A percentile compares a stretch with the other conserved stretches of the same genome.
Evolutionary conservation across 2,888 invertebrate species (phyloP).

Genomic region (Hedya salicella): DNA sequence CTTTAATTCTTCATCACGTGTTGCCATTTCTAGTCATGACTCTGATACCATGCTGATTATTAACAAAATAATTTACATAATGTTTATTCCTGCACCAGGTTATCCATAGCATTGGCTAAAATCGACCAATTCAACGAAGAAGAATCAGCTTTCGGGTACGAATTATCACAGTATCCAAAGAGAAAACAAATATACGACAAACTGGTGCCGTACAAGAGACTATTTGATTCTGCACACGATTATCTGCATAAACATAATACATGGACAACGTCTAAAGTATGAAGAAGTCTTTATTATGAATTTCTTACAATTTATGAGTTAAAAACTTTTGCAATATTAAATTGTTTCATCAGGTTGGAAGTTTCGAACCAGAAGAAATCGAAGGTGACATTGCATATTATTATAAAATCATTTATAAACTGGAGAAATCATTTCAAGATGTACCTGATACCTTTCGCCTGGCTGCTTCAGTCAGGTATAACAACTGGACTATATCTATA

Average conservation of each 20-base stretch:
- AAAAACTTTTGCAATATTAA: not conserved
- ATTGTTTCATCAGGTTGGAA: conserved; percentile 87
- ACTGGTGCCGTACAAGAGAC: conserved; percentile 92
- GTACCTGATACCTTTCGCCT: conserved; percentile 90
- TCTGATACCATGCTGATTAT: too few relatives aligned
- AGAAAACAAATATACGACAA: conserved; percentile 92
- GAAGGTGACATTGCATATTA: conserved; percentile 90
- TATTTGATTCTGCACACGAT: conserved; percentile 95
- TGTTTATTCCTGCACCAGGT: conserved; percentile 66
- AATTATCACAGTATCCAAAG: conserved; percentile 94
- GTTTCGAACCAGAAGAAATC: conserved; percentile 94
- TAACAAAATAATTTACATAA: too few relatives aligned
- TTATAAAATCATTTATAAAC: conserved; percentile 91
- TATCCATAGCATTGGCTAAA: conserved; percentile 89
- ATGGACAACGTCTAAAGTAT: conserved; percentile 91
- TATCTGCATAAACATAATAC: conserved; percentile 92
- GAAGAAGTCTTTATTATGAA: not conserved
- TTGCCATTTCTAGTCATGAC: too few relatives aligned
- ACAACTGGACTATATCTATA: not conserved
- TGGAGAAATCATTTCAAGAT: conserved; percentile 94
- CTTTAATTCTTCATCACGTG: too few relatives aligned
- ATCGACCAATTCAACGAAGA: conserved; percentile 97
- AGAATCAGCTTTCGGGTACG: conserved; percentile 94
- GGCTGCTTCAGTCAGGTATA: conserved; percentile 84
- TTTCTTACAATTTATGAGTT: not conserved